Evolutionary conservation across 1,140 invertebrate genomes (phyloP).

Genomic region (Eciton burchellii): DNA sequence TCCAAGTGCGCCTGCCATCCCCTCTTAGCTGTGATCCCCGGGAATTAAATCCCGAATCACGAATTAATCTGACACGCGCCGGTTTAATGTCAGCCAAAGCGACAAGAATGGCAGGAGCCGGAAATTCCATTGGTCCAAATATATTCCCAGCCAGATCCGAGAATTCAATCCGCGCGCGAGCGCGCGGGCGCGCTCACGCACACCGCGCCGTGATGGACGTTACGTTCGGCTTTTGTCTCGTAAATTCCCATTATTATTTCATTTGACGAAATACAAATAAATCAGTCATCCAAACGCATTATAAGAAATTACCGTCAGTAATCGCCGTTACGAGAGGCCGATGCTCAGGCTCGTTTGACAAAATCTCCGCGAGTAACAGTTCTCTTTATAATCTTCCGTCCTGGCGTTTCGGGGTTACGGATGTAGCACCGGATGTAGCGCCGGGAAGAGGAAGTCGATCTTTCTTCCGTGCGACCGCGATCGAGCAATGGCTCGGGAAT

Average conservation of each 20-base stretch:
- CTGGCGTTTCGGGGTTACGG: background rate
- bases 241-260: no score
- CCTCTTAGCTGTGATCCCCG: background rate
- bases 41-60: constrained; percentile 58
- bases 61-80: constrained; percentile 55
- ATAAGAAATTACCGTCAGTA: no score
- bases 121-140: constrained; percentile 60
- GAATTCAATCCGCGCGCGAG: background rate
- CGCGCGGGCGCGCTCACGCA: background rate
- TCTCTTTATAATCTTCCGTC: background rate
- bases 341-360: no score
- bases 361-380: background rate
- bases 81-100: constrained; percentile 43
- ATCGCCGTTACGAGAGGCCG: no score
- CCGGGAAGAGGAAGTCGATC: background rate
- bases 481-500: background rate
- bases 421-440: background rate
- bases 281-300: no score
- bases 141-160: constrained; percentile 14
- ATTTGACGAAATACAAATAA: no score
- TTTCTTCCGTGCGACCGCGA: background rate
- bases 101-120: constrained; percentile 40
- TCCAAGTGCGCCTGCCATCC: constrained; percentile 7
- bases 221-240: no score
- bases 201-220: no score